Base-by-base conservation (phyloP, 2,888 invertebrate species). In the Pristionchus maxplancki region DNA sequence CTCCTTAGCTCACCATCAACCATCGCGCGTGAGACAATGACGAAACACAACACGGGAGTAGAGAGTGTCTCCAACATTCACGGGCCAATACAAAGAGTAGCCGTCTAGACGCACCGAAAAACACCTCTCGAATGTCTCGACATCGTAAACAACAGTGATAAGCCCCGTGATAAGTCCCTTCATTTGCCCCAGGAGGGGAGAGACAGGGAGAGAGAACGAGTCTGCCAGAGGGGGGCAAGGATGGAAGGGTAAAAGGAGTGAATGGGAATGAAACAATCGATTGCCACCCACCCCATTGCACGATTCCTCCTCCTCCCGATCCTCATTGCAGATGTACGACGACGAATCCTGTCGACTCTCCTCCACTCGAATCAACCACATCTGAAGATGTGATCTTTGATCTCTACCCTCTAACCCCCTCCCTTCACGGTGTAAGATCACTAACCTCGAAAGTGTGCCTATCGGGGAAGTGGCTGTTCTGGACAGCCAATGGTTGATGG, bases 271-370 rank as follows among this genome's bases (percentile, higher is more conserved):
- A 78, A 74, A 74, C 40, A 40, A 78, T 78, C 50, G 48, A 62
- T 53, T 64, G n/a, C 85, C 3, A 24, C 28, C 40, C 40, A 20
- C 64, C 9, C 15, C 40, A 34, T 44, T 40, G 40, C 17, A 82
- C 11, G n/a, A 28, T 5, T 62, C 62, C 62, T 40, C n/a, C 85
- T 40, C 40, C 20, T 85, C 50, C 37, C 28, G 15, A 1, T 62
- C 64, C 50, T 20, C 62, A n/a, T 34, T 64, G 0, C 48, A 8
- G 1, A 78, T 78, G 44, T 44, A 44, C 44, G 78, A 78, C 2
- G 78, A 78, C 9, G 78, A 78, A 28, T 78, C 78, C 44, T 78
- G 78, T 78, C 78, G 78, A 44, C 78, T 78, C 44, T 78, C 78
- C 15, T 78, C 78, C n/a, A 78, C 78, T 44, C 44, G 44, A 8